Evolutionary conservation across 2,797 vertebrate species (phyloP), one percentile per base, ranked within the genome.

Genomic region (Mastacembelus armatus): DNA sequence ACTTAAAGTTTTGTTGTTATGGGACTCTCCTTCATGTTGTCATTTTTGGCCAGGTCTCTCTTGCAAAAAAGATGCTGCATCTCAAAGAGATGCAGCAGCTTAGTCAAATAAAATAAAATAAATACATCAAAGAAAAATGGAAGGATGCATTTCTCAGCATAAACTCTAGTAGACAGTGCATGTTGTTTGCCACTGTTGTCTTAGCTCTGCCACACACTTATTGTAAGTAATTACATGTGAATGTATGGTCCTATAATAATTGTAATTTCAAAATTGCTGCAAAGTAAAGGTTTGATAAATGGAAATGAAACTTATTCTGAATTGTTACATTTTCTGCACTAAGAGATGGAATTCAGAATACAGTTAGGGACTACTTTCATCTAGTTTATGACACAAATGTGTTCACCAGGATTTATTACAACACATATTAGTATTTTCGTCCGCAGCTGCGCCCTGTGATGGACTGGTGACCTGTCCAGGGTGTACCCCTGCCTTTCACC

Each of bases 141-240:
- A 2, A 26, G n/a, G 7, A 21, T 18, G 21, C 62, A 58, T 67
- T 42, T 57, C 44, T 22, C 29, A 0, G 26, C 57, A 30, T 16
- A 43, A 74, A 65, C 9, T 52, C 5, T 36, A 12, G 39, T n/a
- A n/a, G n/a, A n/a, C n/a, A n/a, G n/a, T n/a, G n/a, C n/a, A n/a
- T n/a, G n/a, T n/a, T n/a, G n/a, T n/a, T n/a, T n/a, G 77, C 71
- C 79, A 84, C 66, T 66, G 56, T 81, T 74, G 61, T 71, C 61
- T 65, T 36, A 36, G 63, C 72, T 50, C 42, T 63, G 78, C 67
- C 80, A 78, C 66, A 60, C 77, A 44, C 45, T 54, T 44, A 67
- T 33, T 66, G 73, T 74, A 55, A 77, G 42, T 78, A 71, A 79
- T 75, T 68, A 43, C 36, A 76, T 63, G 66, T 40, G 49, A 66